Evolutionary conservation across 2,888 invertebrate species (phyloP).

Genomic region (Balanococcus diminutus): DNA sequence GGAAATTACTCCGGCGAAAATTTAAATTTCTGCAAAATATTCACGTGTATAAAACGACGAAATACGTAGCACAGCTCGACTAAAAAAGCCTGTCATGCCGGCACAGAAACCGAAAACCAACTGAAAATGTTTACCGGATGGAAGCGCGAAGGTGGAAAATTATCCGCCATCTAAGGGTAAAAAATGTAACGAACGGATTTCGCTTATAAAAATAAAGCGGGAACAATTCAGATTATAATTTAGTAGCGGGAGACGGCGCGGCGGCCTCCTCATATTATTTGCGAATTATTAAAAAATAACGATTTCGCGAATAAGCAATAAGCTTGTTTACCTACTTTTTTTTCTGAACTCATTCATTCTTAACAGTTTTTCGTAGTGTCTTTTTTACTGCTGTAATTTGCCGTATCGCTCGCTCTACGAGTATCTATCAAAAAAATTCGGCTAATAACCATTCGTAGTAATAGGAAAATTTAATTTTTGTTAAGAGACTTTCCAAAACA

Average conservation of each 20-base stretch:
- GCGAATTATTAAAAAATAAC: conserved; percentile 15
- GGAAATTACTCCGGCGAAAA: not conserved
- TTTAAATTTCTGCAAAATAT: not conserved
- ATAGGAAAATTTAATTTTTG: too few species aligned
- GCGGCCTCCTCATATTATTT: not conserved
- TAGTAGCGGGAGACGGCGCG: not conserved
- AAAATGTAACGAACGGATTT: conserved; percentile 4
- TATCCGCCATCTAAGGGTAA: conserved; percentile 34
- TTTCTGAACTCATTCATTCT: not conserved
- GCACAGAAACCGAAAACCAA: not conserved
- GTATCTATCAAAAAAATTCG: too few species aligned
- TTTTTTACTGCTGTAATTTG: too few species aligned
- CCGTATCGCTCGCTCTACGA: too few species aligned
- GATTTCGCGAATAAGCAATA: conserved; percentile 22
- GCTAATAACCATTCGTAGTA: too few species aligned
- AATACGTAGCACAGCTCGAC: not conserved
- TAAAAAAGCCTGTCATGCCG: not conserved
- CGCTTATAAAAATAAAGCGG: not conserved
- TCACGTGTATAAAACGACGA: conserved; percentile 3
- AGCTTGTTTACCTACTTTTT: not conserved
- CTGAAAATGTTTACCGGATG: not conserved
- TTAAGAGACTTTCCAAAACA: too few species aligned
- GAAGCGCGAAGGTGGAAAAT: not conserved
- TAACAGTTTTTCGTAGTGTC: too few species aligned
- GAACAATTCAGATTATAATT: conserved; percentile 7